These are phyloP conservation scores for Noctua pronuba DNA, from an alignment of 2,888 invertebrate species.

Conservation along the genomic window DNA sequence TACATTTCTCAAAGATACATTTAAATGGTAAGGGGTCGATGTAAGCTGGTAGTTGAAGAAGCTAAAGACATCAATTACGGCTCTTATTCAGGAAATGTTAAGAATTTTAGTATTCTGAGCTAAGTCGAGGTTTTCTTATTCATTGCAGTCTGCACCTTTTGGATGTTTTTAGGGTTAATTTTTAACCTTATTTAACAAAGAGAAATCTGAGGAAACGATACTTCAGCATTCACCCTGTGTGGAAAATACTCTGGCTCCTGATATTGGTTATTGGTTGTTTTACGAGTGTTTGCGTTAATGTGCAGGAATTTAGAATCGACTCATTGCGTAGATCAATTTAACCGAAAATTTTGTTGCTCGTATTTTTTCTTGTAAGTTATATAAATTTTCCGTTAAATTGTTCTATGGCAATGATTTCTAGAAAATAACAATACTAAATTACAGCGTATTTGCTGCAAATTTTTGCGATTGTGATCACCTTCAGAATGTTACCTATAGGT, in stretches of 20 bases:
- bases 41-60: slow-evolving; percentile 18
- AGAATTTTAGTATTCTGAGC: slow-evolving; percentile 37
- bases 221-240: not conserved
- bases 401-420: not conserved
- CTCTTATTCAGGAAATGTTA: slow-evolving; percentile 39
- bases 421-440: not conserved
- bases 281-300: not conserved
- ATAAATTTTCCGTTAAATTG: not conserved
- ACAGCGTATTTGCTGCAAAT: not conserved
- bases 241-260: not conserved
- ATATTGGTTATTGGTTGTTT: not conserved
- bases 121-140: slow-evolving; percentile 21
- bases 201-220: not conserved
- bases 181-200: not conserved
- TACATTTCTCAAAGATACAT: slow-evolving; percentile 18
- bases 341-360: not conserved
- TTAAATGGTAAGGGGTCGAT: slow-evolving; percentile 11
- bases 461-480: not conserved
- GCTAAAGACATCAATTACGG: slow-evolving; percentile 48
- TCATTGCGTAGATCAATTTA: not conserved
- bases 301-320: not conserved
- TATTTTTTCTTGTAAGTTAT: not conserved
- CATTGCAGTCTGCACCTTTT: not conserved
- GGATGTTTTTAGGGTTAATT: not conserved
- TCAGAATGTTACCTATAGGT: not conserved